phyloP scores from a whole-genome alignment of 1,140 invertebrate species.

The Melitaea cinxia region DNA sequence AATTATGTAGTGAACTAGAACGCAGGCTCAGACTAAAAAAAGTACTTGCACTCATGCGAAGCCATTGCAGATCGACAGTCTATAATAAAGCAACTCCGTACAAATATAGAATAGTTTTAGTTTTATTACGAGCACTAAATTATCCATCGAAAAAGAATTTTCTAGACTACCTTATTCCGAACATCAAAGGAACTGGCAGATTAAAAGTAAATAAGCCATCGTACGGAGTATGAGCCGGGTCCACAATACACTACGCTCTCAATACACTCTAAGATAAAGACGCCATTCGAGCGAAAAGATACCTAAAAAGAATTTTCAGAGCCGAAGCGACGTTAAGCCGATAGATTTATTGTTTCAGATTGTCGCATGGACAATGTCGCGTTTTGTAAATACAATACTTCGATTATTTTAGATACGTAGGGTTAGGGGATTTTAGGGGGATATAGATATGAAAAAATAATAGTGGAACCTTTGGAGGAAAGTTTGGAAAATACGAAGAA shows the following conservation, averaged over 20 bases:
- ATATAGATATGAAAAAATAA: not conserved
- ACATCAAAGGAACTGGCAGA: constrained; percentile 35
- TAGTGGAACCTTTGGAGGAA: not conserved
- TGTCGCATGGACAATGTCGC: constrained; percentile 37
- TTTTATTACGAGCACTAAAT: constrained; percentile 22
- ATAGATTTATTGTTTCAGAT: constrained; percentile 51
- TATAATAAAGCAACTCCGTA: too few relatives aligned
- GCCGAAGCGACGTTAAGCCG: constrained; percentile 41
- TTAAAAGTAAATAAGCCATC: constrained; percentile 37
- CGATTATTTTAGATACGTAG: constrained; percentile 29
- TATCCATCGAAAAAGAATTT: constrained; percentile 23
- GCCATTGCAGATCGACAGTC: too few relatives aligned
- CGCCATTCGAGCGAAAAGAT: constrained; percentile 45
- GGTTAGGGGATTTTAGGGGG: not conserved
- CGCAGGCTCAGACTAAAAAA: too few relatives aligned
- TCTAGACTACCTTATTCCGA: constrained; percentile 27
- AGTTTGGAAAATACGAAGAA: too few relatives aligned
- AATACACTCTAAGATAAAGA: constrained; percentile 44
- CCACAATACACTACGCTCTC: constrained; percentile 19
- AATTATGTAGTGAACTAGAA: too few relatives aligned
- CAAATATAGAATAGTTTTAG: not conserved
- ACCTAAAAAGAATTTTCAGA: constrained; percentile 48
- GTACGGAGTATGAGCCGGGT: constrained; percentile 21
- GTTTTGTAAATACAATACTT: constrained; percentile 39
- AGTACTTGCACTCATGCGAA: too few relatives aligned